phyloP scores from a whole-genome alignment of 2,797 vertebrate genomes.

The Helostoma temminkii region DNA sequence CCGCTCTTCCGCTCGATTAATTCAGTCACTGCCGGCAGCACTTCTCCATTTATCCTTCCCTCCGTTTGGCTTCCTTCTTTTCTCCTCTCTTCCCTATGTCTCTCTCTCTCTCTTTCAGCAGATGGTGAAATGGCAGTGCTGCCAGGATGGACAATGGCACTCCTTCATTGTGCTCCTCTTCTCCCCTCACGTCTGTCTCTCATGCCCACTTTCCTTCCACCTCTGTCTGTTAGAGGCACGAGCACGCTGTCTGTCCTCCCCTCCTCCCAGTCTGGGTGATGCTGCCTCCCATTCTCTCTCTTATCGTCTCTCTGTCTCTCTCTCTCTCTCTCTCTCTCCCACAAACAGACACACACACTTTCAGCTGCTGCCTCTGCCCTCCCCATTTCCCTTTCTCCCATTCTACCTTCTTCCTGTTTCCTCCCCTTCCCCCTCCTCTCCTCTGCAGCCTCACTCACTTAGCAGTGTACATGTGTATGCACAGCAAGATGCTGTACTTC shows the following conservation, averaged over 20 bases:
- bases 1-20: conserved; percentile 78
- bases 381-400: conserved; percentile 68
- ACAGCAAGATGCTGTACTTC: conserved; percentile 64
- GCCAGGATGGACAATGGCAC: conserved; percentile 74
- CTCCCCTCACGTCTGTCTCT: conserved; percentile 78
- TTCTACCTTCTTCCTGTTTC: conserved; percentile 76
- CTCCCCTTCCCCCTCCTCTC: conserved; percentile 67
- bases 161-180: conserved; percentile 84
- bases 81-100: conserved; percentile 47
- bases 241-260: conserved; percentile 76
- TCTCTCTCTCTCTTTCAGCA: conserved; percentile 61
- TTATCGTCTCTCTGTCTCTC: conserved; percentile 38
- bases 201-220: conserved; percentile 77
- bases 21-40: conserved; percentile 80
- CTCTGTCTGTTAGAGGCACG: conserved; percentile 78
- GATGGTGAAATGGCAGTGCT: conserved; percentile 74
- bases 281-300: conserved; percentile 72
- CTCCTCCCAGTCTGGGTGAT: conserved; percentile 79
- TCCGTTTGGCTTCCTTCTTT: conserved; percentile 68
- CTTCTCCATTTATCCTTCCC: conserved; percentile 74
- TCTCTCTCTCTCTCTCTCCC: not conserved
- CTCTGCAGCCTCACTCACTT: conserved; percentile 80
- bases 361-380: conserved; percentile 59
- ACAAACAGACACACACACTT: conserved; percentile 32
- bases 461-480: conserved; percentile 74